Evolutionary conservation across 2,113 vertebrate species (phyloP).

Genomic region (Sinocyclocheilus grahami): DNA sequence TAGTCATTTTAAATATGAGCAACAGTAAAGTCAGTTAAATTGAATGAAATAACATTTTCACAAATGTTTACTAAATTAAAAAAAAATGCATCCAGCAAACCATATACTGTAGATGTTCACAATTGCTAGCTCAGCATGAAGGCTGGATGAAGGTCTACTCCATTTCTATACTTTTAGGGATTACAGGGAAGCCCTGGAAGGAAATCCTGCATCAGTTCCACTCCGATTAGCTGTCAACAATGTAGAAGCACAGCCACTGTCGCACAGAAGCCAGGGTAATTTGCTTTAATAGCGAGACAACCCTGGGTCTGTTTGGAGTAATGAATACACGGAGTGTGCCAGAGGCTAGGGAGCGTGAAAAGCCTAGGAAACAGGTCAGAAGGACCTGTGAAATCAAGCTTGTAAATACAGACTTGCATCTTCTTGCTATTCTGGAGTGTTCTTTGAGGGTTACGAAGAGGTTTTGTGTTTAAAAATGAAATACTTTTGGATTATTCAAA

Average conservation of each 20-base stretch:
- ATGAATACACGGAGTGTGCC: slow-evolving; percentile 73
- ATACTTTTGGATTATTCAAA: background rate
- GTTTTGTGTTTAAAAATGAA: background rate
- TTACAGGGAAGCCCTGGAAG: slow-evolving; percentile 56
- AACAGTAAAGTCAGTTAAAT: too few species aligned
- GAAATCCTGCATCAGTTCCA: slow-evolving; percentile 67
- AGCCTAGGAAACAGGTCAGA: slow-evolving; percentile 59
- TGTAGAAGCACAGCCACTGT: slow-evolving; percentile 67
- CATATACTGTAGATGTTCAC: background rate
- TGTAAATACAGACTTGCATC: slow-evolving; percentile 30
- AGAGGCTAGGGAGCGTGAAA: slow-evolving; percentile 65
- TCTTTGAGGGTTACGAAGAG: slow-evolving; percentile 56
- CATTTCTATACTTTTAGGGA: slow-evolving; percentile 23
- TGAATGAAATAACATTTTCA: too few species aligned
- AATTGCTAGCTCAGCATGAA: background rate
- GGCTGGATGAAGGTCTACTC: background rate
- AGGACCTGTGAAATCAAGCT: slow-evolving; percentile 12
- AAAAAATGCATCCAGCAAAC: background rate
- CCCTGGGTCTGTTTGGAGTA: slow-evolving; percentile 68
- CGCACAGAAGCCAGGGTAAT: slow-evolving; percentile 67
- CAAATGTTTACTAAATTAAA: background rate
- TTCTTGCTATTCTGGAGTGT: background rate
- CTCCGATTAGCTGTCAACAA: slow-evolving; percentile 62
- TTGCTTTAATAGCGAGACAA: slow-evolving; percentile 70
- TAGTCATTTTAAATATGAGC: too few species aligned